phyloP scores from a whole-genome alignment of 2,113 vertebrate genomes.

The Fulica atra region DNA sequence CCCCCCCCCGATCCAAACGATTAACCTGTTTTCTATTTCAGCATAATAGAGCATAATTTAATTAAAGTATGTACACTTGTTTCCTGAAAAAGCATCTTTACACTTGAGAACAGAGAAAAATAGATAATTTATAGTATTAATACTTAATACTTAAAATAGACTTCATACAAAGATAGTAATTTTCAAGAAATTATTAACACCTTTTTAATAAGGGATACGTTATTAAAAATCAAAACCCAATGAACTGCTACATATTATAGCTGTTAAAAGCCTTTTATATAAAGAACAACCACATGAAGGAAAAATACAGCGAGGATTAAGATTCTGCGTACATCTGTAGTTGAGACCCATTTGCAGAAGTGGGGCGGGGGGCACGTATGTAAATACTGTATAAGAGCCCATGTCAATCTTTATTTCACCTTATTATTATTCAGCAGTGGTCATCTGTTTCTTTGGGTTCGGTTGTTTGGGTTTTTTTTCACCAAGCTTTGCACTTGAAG shows the following conservation, averaged over 20 bases:
- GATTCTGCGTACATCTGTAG: neutral
- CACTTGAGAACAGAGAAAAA: neutral
- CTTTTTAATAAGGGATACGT: neutral
- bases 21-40: neutral
- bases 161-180: neutral
- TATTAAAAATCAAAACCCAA: neutral
- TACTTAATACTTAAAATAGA: neutral
- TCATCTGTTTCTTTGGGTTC: neutral
- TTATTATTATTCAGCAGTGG: neutral
- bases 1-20: neutral
- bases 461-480: no score
- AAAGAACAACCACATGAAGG: neutral
- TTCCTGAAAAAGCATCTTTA: neutral
- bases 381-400: neutral
- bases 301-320: neutral
- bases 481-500: neutral
- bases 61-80: neutral
- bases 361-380: fast-evolving
- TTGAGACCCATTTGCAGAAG: neutral
- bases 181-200: neutral
- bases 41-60: neutral
- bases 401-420: neutral
- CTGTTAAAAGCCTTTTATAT: neutral
- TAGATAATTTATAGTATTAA: neutral
- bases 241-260: neutral